A percentile compares a stretch with the other conserved stretches of the same genome.
phyloP scores from a whole-genome alignment of 2,113 vertebrate genomes.

The Cinclus cinclus region DNA sequence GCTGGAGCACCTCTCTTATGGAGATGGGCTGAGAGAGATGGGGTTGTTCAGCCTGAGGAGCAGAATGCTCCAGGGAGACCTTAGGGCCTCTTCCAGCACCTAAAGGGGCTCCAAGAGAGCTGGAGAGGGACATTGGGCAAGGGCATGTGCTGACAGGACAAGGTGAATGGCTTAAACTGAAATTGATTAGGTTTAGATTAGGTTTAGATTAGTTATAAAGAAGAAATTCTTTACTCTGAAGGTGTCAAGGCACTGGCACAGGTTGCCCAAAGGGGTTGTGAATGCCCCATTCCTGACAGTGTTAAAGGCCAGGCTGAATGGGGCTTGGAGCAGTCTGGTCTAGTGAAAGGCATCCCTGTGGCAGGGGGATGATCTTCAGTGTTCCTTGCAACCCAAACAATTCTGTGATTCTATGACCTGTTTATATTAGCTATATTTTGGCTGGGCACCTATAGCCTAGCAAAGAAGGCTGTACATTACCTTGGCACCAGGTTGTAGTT shows the following conservation, averaged over 20 bases:
- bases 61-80: not conserved
- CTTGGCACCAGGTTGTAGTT: not conserved
- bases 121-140: not conserved
- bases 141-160: rapidly evolving
- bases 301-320: not conserved
- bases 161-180: not conserved
- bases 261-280: not conserved
- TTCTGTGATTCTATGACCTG: not conserved
- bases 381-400: not conserved
- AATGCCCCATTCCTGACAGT: not conserved
- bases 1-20: not conserved
- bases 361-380: not conserved
- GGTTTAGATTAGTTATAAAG: not conserved
- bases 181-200: not conserved
- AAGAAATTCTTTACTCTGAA: not conserved
- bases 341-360: not conserved
- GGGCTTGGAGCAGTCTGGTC: not conserved
- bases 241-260: not conserved
- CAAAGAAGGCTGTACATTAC: not conserved
- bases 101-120: not conserved
- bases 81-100: not conserved
- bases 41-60: not conserved
- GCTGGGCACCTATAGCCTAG: not conserved
- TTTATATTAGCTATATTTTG: not conserved
- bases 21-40: not conserved